Base-by-base conservation (phyloP, 1,140 invertebrate genomes). In the Zaprionus africanus region DNA sequence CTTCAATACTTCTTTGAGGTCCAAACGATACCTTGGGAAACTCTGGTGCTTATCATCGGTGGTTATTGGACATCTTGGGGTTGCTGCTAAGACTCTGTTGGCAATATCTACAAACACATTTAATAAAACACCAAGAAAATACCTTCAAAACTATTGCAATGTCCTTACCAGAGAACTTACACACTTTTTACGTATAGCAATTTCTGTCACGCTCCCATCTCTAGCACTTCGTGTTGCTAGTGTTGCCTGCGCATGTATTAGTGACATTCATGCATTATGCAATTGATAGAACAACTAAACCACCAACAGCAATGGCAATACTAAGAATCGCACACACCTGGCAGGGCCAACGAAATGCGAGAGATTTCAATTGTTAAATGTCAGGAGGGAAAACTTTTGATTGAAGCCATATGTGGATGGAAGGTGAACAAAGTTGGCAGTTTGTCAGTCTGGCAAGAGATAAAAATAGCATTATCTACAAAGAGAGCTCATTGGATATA, bases 181-280 rank as follows among this genome's bases (percentile, higher is more conserved):
- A 34, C 2, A 34, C 31, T 34, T 4, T 17, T 2, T n/a, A 9
- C 41, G 7, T 17, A 11, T 46, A 2, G 7, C n/a, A 17, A 17
- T n/a, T 11, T 46, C 56, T 28, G 26, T 26, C 56, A 58, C 56
- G 36, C 26, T 9, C 36, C 5, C 63, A 65, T 65, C 63, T 57
- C 53, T 19, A 57, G 36, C 38, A 17, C 22, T 28, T 13, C 12
- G 24, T 41, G 28, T n/a, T 28, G 43, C 59, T 13, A 41, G 13
- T 28, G 24, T 4, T 41, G 12, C 53, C 7, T 59, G 59, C 49
- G 53, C 31, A 41, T 49, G 66, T 70, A 63, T 75, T 69, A 70
- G 68, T 59, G 61, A 57, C 58, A 51, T 60, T 81, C 78, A 83
- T 87, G 84, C 80, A 87, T 87, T 88, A 87, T 87, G 83, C 83